These are phyloP conservation scores for Ceratosolen solmsi DNA, from an alignment of 1,140 invertebrate genomes.

Conservation along the genomic window DNA sequence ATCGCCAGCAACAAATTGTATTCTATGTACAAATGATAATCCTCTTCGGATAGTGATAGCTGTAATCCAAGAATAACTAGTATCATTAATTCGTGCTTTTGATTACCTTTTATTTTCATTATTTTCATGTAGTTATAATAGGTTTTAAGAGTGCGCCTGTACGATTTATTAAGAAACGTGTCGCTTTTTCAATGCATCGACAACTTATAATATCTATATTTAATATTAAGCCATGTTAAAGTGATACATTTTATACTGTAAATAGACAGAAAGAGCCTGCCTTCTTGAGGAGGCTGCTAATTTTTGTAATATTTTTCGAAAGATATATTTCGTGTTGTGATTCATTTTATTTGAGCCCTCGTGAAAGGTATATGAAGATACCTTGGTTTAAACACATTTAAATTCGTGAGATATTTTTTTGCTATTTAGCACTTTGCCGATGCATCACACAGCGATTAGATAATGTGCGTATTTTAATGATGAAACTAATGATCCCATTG, in stretches of 20 bases:
- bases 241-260: slow-evolving; percentile 48
- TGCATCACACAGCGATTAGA: slow-evolving; percentile 33
- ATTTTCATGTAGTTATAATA: slow-evolving; percentile 11
- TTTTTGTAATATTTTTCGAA: slow-evolving; percentile 43
- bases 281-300: slow-evolving; percentile 10
- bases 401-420: neutral
- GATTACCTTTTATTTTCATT: slow-evolving; percentile 8
- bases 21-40: slow-evolving; percentile 31
- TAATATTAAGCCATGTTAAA: slow-evolving; percentile 28
- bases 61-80: slow-evolving; percentile 22
- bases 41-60: slow-evolving; percentile 38
- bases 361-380: slow-evolving; percentile 7
- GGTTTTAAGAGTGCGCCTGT: slow-evolving; percentile 24
- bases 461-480: slow-evolving; percentile 36
- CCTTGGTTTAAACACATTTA: neutral
- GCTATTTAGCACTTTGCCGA: slow-evolving; percentile 17
- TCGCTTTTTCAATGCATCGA: slow-evolving; percentile 33
- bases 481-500: slow-evolving; percentile 23
- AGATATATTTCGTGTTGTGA: slow-evolving; percentile 39
- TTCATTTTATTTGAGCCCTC: slow-evolving; percentile 21
- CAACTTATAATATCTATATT: neutral
- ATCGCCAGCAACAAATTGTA: slow-evolving; percentile 13
- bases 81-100: slow-evolving; percentile 19
- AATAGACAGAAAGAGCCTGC: slow-evolving; percentile 15
- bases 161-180: neutral